Base-by-base conservation (phyloP, 2,113 vertebrate genomes). In the Megaptera novaeangliae region DNA sequence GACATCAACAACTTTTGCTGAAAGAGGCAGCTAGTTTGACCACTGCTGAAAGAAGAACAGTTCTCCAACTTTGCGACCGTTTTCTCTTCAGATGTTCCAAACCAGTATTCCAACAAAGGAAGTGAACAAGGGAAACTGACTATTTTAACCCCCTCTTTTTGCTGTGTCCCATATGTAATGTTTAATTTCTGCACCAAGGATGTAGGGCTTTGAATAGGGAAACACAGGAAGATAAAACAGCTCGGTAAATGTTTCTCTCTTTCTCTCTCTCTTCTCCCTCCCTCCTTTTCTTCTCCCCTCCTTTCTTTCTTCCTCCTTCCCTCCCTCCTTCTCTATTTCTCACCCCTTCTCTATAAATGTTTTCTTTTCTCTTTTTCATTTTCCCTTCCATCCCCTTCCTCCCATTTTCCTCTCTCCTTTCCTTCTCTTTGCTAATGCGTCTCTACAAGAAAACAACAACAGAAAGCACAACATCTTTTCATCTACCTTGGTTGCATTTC, bases 91-190 rank as follows among this genome's bases (percentile, higher is more conserved):
- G 78, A 97, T 96, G 97, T 94, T 97, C 95, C 97, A 72, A 97
- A 78, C 83, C 96, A 64, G 52, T 74, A 69, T 96, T 95, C 97
- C 96, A 97, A 98, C 97, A 92, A 95, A 98, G 98, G 98, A 97
- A 98, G 98, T 96, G 97, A 97, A 97, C 97, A 95, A 61, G 96
- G 98, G 92, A 98, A 98, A 96, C 94, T 36, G 80, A 97, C 94
- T 31, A 11, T 97, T 52, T 80, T 52, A 34, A 20, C 21, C 66
- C 75, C 41, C 20, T 1, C 0, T 44, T 34, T 59, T 46, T 85
- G 97, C 97, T 97, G 97, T 31, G 96, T 97, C 92, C 86, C 96
- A 88, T 94, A 89, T 82, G 95, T 94, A 93, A 74, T 82, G 85
- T 93, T 98, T 98, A 91, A 97, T 98, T 98, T 98, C 96, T 95